Conservation (phyloP, 2,888 invertebrate species). For the Apamea sordens region DNA sequence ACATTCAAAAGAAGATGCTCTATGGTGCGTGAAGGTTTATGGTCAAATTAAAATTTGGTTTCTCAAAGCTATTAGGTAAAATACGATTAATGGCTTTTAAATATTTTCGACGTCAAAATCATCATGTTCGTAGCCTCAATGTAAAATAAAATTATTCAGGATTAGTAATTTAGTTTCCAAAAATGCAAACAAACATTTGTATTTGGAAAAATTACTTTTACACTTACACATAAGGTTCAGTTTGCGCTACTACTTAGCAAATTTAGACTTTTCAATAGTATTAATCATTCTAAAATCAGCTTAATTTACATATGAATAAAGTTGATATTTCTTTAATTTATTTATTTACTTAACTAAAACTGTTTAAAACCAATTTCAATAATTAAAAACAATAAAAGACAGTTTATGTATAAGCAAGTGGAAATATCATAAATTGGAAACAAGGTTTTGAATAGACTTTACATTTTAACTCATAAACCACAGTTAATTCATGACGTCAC, state of each 20-base stretch:
- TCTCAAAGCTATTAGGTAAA: neutral
- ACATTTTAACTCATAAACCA: neutral
- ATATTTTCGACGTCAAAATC: neutral
- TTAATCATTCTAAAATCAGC: neutral
- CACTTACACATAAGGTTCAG: neutral
- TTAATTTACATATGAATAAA: rapidly evolving
- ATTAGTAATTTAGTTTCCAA: neutral
- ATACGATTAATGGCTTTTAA: neutral
- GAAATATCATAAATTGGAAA: neutral
- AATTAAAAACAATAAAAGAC: neutral
- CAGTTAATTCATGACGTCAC: neutral
- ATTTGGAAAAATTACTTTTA: neutral
- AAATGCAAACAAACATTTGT: neutral
- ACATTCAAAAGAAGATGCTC: neutral
- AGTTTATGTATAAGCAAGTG: neutral
- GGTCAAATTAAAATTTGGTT: neutral
- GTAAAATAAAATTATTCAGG: neutral
- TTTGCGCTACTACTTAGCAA: neutral
- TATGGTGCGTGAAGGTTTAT: neutral
- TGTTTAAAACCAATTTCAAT: neutral
- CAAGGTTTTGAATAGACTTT: neutral
- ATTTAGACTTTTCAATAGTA: neutral
- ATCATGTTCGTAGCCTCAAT: neutral
- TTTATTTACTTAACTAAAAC: neutral
- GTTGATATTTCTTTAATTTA: neutral